Percentiles rank a stretch among this genome's conserved stretches.
phyloP scores from a whole-genome alignment of 1,140 invertebrate species.

The Mizuhopecten yessoensis region DNA sequence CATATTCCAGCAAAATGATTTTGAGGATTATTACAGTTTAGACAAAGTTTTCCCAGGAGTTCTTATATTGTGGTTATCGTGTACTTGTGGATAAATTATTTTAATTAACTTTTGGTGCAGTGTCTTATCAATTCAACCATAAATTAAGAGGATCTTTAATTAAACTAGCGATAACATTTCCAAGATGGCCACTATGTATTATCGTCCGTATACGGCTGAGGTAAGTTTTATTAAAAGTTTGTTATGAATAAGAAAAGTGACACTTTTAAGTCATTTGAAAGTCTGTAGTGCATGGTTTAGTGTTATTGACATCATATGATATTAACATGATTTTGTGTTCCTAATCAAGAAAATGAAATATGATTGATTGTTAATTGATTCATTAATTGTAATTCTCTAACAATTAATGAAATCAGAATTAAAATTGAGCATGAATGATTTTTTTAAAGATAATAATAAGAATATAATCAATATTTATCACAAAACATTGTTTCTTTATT shows the following conservation, averaged over 20 bases:
- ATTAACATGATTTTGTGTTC: too few relatives aligned
- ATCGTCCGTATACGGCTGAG: constrained; percentile 78
- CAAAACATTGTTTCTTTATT: too few relatives aligned
- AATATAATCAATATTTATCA: too few relatives aligned
- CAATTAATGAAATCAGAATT: background rate
- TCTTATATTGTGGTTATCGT: background rate
- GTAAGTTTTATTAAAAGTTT: constrained; percentile 65
- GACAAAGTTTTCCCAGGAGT: background rate
- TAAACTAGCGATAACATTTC: constrained; percentile 47
- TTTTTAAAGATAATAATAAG: too few relatives aligned
- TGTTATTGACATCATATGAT: too few relatives aligned
- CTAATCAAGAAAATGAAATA: too few relatives aligned
- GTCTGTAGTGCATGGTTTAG: background rate
- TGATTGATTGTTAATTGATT: background rate
- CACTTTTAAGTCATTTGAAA: background rate
- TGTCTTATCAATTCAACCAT: background rate
- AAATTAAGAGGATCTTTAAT: constrained; percentile 28
- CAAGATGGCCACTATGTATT: constrained; percentile 82
- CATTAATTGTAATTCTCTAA: background rate
- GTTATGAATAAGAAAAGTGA: background rate
- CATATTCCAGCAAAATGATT: constrained; percentile 25
- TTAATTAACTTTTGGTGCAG: constrained; percentile 15
- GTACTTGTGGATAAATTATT: background rate
- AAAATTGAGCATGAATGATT: too few relatives aligned
- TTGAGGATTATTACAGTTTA: background rate